These are phyloP conservation scores for Panagrolaimus sp. DNA, from an alignment of 1,140 invertebrate genomes.

Conservation along the genomic window DNA sequence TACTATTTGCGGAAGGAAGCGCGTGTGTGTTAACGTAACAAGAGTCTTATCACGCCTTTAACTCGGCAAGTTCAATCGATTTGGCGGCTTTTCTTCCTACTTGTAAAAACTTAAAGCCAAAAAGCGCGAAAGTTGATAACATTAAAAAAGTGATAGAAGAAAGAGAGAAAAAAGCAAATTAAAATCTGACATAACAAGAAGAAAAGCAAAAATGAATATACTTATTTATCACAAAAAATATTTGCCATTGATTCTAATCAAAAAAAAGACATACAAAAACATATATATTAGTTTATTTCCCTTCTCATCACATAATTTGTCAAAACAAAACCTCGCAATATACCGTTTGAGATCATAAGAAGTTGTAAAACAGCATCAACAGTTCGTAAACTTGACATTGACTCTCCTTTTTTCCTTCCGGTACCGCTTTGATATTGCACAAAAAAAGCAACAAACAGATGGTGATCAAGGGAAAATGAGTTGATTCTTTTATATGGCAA, in stretches of 20 bases:
- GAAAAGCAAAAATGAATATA: no score
- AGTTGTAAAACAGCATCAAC: constrained; percentile 1
- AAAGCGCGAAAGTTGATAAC: no score
- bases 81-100: background rate
- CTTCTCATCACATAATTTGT: background rate
- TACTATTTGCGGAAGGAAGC: constrained; percentile 4
- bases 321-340: background rate
- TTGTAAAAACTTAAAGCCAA: no score
- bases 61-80: constrained; percentile 14
- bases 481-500: no score
- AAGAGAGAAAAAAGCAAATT: no score
- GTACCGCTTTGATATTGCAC: background rate
- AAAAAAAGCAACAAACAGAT: no score
- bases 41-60: constrained; percentile 14
- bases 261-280: no score
- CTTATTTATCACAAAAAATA: no score
- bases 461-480: no score
- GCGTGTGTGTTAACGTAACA: background rate
- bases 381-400: constrained; percentile 5
- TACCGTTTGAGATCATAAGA: background rate
- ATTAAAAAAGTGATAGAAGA: no score
- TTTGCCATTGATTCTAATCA: no score
- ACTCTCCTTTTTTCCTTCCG: background rate
- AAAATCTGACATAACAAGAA: no score
- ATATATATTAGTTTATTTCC: background rate